Evolutionary conservation across 1,140 invertebrate species (phyloP).

Genomic region (Mizuhopecten yessoensis): DNA sequence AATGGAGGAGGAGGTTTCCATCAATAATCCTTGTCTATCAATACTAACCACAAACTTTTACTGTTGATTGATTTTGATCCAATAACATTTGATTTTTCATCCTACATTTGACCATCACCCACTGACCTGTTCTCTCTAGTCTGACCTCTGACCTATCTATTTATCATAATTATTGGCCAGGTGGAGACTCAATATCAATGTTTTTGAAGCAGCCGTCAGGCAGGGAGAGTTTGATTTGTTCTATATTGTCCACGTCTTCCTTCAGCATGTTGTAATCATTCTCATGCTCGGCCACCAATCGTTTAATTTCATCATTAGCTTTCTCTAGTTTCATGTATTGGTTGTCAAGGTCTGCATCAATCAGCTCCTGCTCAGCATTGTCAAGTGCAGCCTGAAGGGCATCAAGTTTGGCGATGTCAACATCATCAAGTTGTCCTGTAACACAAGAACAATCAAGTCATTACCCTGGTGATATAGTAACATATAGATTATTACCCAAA

Average conservation of each 20-base stretch:
- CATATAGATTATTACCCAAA: too few species aligned
- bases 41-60: not conserved
- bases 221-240: conserved; percentile 91
- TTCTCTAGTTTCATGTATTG: conserved; percentile 75
- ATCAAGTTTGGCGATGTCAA: conserved; percentile 88
- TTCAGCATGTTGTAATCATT: conserved; percentile 90
- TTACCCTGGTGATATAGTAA: too few species aligned
- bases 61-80: not conserved
- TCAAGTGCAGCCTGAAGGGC: conserved; percentile 89
- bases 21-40: not conserved
- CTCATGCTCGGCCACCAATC: conserved; percentile 92
- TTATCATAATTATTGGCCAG: conserved; percentile 55
- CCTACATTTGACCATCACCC: not conserved
- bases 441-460: conserved; percentile 35
- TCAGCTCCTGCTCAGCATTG: conserved; percentile 89
- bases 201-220: conserved; percentile 92
- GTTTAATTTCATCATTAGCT: conserved; percentile 85
- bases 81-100: not conserved
- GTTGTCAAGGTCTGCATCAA: conserved; percentile 89
- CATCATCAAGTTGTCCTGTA: conserved; percentile 73
- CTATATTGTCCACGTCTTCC: conserved; percentile 93
- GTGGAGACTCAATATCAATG: conserved; percentile 74
- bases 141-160: not conserved
- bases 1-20: not conserved
- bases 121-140: not conserved